Evolutionary conservation across 1,140 invertebrate species (phyloP).

Genomic region (Hormaphis cornu): DNA sequence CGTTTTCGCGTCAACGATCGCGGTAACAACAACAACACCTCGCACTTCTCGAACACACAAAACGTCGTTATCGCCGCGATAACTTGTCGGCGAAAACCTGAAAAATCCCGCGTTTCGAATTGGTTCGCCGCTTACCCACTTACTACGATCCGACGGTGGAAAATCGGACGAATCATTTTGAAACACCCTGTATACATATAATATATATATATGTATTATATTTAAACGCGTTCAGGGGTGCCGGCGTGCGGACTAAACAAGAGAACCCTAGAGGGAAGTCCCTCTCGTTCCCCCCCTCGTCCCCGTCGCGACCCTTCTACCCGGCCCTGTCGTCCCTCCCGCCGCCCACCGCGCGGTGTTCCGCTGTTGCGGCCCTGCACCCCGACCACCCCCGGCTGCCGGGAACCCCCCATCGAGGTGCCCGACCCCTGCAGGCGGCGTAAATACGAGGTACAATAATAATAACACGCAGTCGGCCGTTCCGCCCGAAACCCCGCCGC

Average conservation of each 20-base stretch:
- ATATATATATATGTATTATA: neutral
- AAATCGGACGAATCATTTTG: too few relatives aligned
- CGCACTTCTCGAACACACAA: too few relatives aligned
- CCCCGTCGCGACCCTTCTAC: neutral
- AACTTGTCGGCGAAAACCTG: too few relatives aligned
- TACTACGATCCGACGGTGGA: neutral
- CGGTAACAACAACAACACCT: too few relatives aligned
- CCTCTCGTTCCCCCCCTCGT: neutral
- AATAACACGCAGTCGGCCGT: too few relatives aligned
- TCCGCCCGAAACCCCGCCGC: conserved; percentile 17
- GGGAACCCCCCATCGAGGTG: conserved; percentile 29
- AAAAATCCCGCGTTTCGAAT: too few relatives aligned
- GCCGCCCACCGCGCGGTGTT: too few relatives aligned
- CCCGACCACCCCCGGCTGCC: too few relatives aligned
- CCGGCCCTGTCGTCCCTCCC: neutral
- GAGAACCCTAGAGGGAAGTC: conserved; percentile 30
- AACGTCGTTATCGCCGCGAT: too few relatives aligned
- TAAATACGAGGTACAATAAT: too few relatives aligned
- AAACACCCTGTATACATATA: neutral
- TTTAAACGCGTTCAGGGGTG: conserved; percentile 24
- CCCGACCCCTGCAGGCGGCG: conserved; percentile 25
- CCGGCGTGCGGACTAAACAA: conserved; percentile 27
- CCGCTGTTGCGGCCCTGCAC: too few relatives aligned
- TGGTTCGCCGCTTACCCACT: neutral
- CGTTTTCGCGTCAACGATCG: too few relatives aligned